Evolutionary conservation across 2,113 vertebrate genomes (phyloP).

Genomic region (Saguinus midas): DNA sequence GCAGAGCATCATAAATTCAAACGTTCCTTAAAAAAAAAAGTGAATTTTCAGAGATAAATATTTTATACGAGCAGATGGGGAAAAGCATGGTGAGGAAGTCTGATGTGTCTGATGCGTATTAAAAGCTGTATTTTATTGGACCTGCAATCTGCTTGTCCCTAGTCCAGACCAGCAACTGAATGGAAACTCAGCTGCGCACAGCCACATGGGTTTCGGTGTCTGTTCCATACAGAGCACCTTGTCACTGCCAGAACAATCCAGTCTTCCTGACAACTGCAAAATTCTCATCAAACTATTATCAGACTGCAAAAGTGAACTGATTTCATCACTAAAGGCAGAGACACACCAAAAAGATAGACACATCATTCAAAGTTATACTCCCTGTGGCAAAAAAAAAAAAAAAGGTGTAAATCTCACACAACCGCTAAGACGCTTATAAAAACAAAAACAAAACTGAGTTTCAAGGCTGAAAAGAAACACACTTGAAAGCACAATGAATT

Average conservation of each 20-base stretch:
- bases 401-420: not conserved
- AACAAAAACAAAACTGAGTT: not conserved
- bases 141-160: not conserved
- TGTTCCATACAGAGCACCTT: not conserved
- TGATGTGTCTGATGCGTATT: fast-evolving
- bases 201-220: not conserved
- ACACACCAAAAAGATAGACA: not conserved
- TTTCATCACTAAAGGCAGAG: not conserved
- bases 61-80: not conserved
- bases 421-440: not conserved
- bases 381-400: not conserved
- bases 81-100: not conserved
- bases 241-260: not conserved
- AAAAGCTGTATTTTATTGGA: not conserved
- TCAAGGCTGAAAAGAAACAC: not conserved
- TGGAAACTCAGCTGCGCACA: not conserved
- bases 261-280: not conserved
- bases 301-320: not conserved
- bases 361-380: not conserved
- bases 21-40: not conserved
- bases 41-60: not conserved
- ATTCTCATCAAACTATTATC: not conserved
- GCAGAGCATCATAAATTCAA: not conserved
- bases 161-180: not conserved
- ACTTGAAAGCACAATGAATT: not conserved